These are phyloP conservation scores for Balaeniceps rex DNA, from an alignment of 2,113 vertebrate species.

Conservation along the genomic window DNA sequence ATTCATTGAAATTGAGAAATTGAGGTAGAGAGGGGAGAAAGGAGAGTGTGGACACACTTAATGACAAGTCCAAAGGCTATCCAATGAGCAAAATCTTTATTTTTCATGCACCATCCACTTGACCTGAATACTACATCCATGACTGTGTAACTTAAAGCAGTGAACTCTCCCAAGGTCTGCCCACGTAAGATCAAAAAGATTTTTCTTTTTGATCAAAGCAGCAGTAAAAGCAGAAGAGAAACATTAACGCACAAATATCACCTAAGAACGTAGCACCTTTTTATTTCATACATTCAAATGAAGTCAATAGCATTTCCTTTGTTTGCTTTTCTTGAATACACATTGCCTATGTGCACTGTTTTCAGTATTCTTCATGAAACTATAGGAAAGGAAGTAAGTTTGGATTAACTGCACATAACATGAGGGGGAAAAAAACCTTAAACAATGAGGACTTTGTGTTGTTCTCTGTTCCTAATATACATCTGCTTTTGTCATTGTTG, in stretches of 20 bases:
- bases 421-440: background rate
- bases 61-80: background rate
- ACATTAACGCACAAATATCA: background rate
- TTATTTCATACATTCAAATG: background rate
- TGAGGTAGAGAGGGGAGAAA: background rate
- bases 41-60: background rate
- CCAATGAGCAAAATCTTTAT: background rate
- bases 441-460: background rate
- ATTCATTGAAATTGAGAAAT: background rate
- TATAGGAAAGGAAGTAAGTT: background rate
- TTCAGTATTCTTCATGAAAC: background rate
- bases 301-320: background rate
- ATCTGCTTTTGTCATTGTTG: background rate
- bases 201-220: background rate
- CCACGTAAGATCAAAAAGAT: background rate
- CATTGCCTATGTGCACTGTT: background rate
- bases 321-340: background rate
- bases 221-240: background rate
- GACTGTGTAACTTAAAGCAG: background rate
- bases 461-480: background rate
- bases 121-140: background rate
- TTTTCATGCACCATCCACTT: background rate
- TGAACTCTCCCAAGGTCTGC: background rate
- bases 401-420: background rate
- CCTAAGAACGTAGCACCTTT: background rate